Evolutionary conservation across 2,888 invertebrate genomes (phyloP), one percentile per base, ranked within the genome.

Genomic region (Drosophila limbata): DNA sequence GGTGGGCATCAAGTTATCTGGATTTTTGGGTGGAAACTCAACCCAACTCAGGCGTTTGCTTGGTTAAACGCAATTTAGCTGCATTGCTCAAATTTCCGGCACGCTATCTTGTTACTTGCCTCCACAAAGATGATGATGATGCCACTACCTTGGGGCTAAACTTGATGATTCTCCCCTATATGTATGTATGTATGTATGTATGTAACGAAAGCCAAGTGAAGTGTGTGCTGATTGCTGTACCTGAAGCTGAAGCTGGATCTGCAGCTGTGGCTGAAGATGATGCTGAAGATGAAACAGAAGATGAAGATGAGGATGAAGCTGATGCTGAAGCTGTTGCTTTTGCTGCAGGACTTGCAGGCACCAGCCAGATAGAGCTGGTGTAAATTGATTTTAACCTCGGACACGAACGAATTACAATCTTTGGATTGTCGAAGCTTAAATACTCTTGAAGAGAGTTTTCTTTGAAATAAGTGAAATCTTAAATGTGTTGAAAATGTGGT

Each of bases 11-110:
- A 17, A 39, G 51, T 52, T 61, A 48, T 42, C 61, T 52, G 53
- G 67, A 33, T 44, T 40, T 45, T 39, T 50, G 10, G 10, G 28
- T 6, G 42, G 15, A 21, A n/a, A 28, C 44, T 13, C 13, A 19
- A n/a, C 19, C 19, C n/a, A 9, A 40, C 6, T 37, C 35, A 44
- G 51, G 66, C 44, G 65, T 67, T 79, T 77, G 73, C 86, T 85
- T 85, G 80, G 87, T 77, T 84, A 79, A 88, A 88, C 87, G 84
- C 87, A 84, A 88, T 86, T 84, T 87, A 73, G 89, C 73, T 85
- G 84, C 89, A 85, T 79, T 81, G 87, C 77, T 85, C 81, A 74
- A 87, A 84, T 89, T 87, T 85, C 85, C 87, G 84, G 66, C 48
- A 39, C 59, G 71, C 73, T 85, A 88, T 85, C 87, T 73, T 56